Evolutionary conservation across 2,888 invertebrate species (phyloP).

Genomic region (Philhelius pedissequus): DNA sequence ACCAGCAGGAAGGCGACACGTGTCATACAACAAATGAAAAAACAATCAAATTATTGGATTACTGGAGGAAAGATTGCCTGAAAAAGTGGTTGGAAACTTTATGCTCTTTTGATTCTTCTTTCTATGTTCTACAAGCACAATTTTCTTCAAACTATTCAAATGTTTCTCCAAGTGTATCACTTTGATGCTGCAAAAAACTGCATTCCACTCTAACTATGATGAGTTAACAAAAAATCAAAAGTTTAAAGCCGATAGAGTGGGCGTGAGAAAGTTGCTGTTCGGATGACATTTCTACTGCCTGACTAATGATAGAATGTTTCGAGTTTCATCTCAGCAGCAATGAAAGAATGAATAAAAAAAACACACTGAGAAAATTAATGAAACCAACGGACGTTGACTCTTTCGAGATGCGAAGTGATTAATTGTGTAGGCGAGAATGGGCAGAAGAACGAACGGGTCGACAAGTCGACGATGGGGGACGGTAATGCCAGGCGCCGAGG

Average conservation of each 20-base stretch:
- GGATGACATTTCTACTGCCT: not conserved
- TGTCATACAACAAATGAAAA: too few relatives aligned
- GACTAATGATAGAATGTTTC: slow-evolving; percentile 33
- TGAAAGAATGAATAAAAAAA: not conserved
- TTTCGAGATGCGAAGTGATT: slow-evolving; percentile 47
- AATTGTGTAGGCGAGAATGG: slow-evolving; percentile 45
- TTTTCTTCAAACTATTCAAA: not conserved
- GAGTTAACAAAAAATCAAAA: not conserved
- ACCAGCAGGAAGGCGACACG: too few relatives aligned
- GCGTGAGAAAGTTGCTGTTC: slow-evolving; percentile 27
- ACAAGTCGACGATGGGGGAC: too few relatives aligned
- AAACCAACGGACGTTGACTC: slow-evolving; percentile 56
- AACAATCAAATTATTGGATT: too few relatives aligned
- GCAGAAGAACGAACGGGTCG: not conserved
- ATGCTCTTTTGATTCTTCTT: too few relatives aligned
- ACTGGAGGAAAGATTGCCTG: too few relatives aligned
- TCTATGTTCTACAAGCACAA: not conserved
- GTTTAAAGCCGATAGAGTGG: not conserved
- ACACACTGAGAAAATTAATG: slow-evolving; percentile 27
- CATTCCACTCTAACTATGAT: not conserved
- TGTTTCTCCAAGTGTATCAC: not conserved
- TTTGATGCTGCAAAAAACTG: slow-evolving; percentile 16
- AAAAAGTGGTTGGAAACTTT: too few relatives aligned
- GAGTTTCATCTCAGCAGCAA: slow-evolving; percentile 23
- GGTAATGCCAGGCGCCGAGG: not conserved